Conservation (phyloP, 2,113 vertebrate genomes). For the Upupa epops region DNA sequence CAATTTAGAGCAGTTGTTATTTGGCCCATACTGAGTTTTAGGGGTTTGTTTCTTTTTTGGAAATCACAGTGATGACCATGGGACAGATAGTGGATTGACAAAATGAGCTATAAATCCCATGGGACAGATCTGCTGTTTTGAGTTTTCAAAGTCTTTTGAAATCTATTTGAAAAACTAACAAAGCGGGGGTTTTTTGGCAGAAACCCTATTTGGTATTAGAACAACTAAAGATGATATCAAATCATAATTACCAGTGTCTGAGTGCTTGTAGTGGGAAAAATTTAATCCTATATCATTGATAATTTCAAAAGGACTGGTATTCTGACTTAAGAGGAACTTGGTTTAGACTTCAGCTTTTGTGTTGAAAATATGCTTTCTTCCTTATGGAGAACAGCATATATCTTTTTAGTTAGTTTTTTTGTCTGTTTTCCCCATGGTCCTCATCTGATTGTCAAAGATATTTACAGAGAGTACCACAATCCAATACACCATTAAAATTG, state of each 20-base stretch:
- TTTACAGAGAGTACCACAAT: neutral
- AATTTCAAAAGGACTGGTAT: neutral
- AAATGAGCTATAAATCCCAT: neutral
- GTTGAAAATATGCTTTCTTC: neutral
- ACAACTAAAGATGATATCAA: neutral
- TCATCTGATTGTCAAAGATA: conserved; percentile 1
- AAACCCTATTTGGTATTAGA: conserved; percentile 29
- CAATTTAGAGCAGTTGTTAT: conserved; percentile 36
- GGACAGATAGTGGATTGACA: neutral
- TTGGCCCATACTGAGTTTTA: neutral
- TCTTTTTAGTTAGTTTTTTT: neutral
- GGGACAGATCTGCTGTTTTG: neutral
- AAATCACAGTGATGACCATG: neutral
- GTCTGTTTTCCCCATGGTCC: neutral
- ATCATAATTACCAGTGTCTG: neutral
- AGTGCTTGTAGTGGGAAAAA: neutral
- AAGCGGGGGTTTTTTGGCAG: conserved; percentile 8
- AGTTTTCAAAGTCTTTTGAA: conserved; percentile 3
- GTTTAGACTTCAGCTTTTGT: neutral
- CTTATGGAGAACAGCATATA: neutral
- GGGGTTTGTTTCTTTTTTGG: neutral
- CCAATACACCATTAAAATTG: neutral
- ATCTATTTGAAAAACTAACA: neutral
- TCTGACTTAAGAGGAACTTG: neutral
- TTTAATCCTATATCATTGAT: neutral